Evolutionary conservation across 2,797 vertebrate genomes (phyloP).

Genomic region (Schizothorax lantsangensis): DNA sequence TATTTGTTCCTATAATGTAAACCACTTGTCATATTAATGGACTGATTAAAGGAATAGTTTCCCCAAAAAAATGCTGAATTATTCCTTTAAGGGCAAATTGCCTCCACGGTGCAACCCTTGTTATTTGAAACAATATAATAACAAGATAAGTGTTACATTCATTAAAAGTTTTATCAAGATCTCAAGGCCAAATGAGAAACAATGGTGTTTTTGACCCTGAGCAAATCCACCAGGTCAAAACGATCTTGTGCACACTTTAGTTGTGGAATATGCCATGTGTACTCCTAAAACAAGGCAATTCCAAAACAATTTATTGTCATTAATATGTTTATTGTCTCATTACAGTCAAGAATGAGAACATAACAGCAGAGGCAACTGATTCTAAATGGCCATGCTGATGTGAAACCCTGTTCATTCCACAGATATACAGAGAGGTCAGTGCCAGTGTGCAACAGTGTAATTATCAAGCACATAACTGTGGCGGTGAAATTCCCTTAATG

Average conservation of each 20-base stretch:
- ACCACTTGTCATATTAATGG: not conserved
- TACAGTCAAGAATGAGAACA: not conserved
- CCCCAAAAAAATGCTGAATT: not conserved
- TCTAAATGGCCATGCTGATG: not conserved
- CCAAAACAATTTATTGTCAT: conserved; percentile 3
- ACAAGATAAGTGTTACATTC: not conserved
- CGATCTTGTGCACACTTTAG: not conserved
- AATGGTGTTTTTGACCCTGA: not conserved
- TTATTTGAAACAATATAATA: not conserved
- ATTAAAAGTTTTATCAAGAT: not conserved
- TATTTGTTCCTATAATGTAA: not conserved
- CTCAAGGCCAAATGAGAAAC: conserved; percentile 2
- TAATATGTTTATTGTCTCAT: not conserved
- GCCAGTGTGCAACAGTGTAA: not conserved
- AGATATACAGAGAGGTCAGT: conserved; percentile 24
- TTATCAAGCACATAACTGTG: conserved; percentile 18
- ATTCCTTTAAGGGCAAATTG: not conserved
- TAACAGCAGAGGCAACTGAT: not conserved
- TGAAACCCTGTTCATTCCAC: conserved; percentile 16
- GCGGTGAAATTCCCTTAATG: conserved; percentile 12
- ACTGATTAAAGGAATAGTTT: not conserved
- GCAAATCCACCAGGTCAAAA: not conserved
- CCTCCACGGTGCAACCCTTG: not conserved
- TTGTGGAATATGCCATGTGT: not conserved
- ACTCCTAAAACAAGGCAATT: not conserved